A percentile compares a stretch with the other conserved stretches of the same genome.
Conservation (phyloP, 2,113 vertebrate species). For the Plectropomus leopardus region DNA sequence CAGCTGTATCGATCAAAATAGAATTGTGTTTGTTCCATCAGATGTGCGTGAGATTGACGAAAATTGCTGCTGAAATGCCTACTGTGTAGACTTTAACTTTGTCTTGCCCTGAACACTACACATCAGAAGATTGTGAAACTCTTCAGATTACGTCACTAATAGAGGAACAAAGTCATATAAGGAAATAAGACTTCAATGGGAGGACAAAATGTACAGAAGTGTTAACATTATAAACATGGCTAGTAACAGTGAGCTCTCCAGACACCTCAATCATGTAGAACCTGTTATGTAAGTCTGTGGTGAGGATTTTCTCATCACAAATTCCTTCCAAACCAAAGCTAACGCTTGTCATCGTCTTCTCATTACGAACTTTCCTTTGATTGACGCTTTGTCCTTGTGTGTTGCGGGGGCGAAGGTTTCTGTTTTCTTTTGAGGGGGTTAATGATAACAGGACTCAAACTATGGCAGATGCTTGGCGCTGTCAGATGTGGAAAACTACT, state of each 20-base stretch:
- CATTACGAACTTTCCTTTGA: constrained; percentile 46
- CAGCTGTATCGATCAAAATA: no score
- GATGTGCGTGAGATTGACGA: no score
- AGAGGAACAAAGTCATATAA: not conserved
- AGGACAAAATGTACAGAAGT: constrained; percentile 14
- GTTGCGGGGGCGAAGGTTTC: constrained; percentile 54
- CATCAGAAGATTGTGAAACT: not conserved
- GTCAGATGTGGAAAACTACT: constrained; percentile 70
- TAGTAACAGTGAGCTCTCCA: constrained; percentile 34
- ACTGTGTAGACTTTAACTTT: no score
- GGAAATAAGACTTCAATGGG: not conserved
- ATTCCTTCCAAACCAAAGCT: constrained; percentile 54
- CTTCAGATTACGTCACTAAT: not conserved
- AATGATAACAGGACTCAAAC: constrained; percentile 72
- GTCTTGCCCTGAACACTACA: not conserved
- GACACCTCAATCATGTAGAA: constrained; percentile 30
- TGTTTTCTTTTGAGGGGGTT: constrained; percentile 72
- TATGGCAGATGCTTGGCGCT: constrained; percentile 71
- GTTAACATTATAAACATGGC: constrained; percentile 11
- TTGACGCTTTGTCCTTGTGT: constrained; percentile 54
- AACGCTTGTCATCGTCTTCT: constrained; percentile 50
- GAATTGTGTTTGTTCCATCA: no score
- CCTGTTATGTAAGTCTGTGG: constrained; percentile 52
- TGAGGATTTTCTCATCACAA: constrained; percentile 31
- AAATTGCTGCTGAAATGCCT: no score